phyloP scores from a whole-genome alignment of 2,797 vertebrate species.

The Potorous gilbertii region DNA sequence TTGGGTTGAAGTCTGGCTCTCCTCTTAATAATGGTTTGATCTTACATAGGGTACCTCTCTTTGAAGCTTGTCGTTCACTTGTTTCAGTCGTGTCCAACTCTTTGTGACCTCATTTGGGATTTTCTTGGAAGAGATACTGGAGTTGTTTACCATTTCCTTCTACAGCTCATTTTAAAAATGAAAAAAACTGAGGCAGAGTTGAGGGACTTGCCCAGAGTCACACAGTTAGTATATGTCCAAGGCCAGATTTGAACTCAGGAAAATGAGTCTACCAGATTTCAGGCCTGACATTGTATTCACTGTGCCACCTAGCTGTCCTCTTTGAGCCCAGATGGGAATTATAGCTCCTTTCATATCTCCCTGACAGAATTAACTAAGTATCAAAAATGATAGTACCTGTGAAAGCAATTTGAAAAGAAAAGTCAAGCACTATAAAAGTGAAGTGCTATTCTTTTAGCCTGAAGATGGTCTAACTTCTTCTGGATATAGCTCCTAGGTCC shows the following conservation, averaged over 20 bases:
- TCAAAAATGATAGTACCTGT: neutral
- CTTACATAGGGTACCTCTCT: neutral
- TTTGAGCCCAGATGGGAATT: neutral
- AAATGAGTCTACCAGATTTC: neutral
- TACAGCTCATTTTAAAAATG: neutral
- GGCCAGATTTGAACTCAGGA: neutral
- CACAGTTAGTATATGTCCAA: neutral
- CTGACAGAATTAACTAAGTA: neutral
- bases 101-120: neutral
- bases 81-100: neutral
- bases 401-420: neutral
- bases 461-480: neutral
- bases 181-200: neutral
- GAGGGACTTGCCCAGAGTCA: neutral
- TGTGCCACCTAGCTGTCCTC: neutral
- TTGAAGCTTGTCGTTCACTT: neutral
- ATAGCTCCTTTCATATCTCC: neutral
- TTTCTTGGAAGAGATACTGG: neutral
- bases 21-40: neutral
- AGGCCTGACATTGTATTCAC: neutral
- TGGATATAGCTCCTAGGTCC: neutral
- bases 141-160: neutral
- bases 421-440: neutral
- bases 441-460: neutral
- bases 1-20: neutral